phyloP scores from a whole-genome alignment of 1,140 invertebrate genomes.

The Caenorhabditis brenneri region DNA sequence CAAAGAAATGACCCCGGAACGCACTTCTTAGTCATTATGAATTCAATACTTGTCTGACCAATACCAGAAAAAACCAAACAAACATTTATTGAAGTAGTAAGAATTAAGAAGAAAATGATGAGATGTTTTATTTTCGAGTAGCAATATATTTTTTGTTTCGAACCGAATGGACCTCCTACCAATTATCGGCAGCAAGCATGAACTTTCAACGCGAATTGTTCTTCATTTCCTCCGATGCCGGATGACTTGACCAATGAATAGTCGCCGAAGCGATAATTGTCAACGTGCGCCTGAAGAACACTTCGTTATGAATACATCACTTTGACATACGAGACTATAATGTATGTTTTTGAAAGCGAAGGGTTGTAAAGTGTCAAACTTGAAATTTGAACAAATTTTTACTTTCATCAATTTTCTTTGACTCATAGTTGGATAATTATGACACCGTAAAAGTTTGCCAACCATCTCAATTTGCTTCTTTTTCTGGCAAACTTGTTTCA shows the following conservation, averaged over 20 bases:
- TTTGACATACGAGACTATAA: neutral
- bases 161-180: neutral
- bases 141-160: neutral
- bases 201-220: slow-evolving; percentile 57
- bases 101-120: neutral
- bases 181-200: slow-evolving; percentile 59
- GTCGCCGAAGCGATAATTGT: slow-evolving; percentile 59
- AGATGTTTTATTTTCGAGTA: slow-evolving; percentile 20
- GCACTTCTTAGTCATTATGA: neutral
- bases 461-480: neutral
- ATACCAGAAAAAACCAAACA: neutral
- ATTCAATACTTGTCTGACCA: slow-evolving; percentile 17
- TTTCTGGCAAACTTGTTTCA: slow-evolving; percentile 2
- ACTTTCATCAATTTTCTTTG: neutral
- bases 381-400: slow-evolving; percentile 15
- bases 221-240: slow-evolving; percentile 55
- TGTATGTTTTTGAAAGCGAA: neutral
- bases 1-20: slow-evolving; percentile 22
- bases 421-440: slow-evolving; percentile 6
- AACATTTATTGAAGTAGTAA: slow-evolving; percentile 7
- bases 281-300: slow-evolving; percentile 51
- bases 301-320: neutral
- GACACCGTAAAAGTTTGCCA: neutral
- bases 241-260: slow-evolving; percentile 57
- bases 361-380: neutral